Percentiles rank a stretch among this genome's conserved stretches.
Evolutionary conservation across 1,140 invertebrate species (phyloP).

Genomic region (Drosophila chauvacae): DNA sequence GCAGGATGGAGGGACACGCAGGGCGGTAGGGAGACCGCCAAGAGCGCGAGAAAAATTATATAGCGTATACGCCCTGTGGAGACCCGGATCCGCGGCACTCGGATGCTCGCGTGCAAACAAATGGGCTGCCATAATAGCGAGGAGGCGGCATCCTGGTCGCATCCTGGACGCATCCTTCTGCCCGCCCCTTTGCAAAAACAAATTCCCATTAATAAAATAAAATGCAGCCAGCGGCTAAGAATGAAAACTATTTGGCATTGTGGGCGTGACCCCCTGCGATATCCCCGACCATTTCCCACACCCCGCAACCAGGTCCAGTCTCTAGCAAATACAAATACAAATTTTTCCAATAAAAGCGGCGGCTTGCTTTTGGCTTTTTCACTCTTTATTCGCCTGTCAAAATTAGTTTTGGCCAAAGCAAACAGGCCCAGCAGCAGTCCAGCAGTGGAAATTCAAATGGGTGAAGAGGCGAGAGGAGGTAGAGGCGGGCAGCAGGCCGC

Average conservation of each 20-base stretch:
- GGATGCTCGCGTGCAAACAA: conserved; percentile 59
- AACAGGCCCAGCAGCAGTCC: conserved; percentile 14
- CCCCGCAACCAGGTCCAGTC: neutral
- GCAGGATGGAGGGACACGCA: neutral
- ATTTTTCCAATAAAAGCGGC: conserved; percentile 41
- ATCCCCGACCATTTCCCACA: neutral
- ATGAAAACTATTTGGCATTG: conserved; percentile 61
- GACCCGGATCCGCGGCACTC: conserved; percentile 7
- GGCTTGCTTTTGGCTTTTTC: neutral
- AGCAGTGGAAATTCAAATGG: conserved; percentile 51
- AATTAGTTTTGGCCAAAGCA: conserved; percentile 56
- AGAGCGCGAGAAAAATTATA: conserved; percentile 75
- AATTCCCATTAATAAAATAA: conserved; percentile 74
- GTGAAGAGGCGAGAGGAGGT: no score
- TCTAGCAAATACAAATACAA: conserved; percentile 23
- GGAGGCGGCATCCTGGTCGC: conserved; percentile 51
- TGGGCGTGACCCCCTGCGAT: conserved; percentile 34
- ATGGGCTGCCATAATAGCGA: conserved; percentile 72
- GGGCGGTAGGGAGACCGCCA: conserved; percentile 50
- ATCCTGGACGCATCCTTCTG: conserved; percentile 43
- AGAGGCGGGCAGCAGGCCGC: neutral
- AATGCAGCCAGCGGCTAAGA: conserved; percentile 39
- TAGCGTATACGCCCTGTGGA: conserved; percentile 65
- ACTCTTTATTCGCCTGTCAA: conserved; percentile 31
- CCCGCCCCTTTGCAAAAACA: conserved; percentile 34